A percentile compares a stretch with the other conserved stretches of the same genome.
These are phyloP conservation scores for Limenitis camilla DNA, from an alignment of 2,888 invertebrate species.

Conservation along the genomic window DNA sequence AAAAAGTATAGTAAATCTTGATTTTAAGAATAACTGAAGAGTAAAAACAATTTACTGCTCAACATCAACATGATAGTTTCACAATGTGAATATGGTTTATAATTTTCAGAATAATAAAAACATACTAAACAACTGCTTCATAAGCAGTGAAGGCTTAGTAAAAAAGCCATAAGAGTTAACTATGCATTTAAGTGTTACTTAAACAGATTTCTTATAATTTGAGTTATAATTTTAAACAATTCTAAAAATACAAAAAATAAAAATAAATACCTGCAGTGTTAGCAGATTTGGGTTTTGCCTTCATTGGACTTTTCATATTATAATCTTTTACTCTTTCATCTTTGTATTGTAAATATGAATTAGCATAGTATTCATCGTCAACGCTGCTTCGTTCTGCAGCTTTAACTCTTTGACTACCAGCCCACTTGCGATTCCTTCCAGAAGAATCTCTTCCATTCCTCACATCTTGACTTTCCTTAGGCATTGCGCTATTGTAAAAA, in stretches of 20 bases:
- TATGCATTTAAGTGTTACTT: too few species aligned
- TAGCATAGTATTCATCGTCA: slow-evolving; percentile 66
- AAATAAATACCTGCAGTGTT: slow-evolving; percentile 31
- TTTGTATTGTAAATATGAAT: slow-evolving; percentile 43
- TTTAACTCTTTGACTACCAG: slow-evolving; percentile 50
- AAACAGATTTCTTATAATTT: too few species aligned
- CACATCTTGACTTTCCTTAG: slow-evolving; percentile 52
- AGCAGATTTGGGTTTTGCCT: slow-evolving; percentile 36
- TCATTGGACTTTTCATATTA: slow-evolving; percentile 41
- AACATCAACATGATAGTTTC: too few species aligned
- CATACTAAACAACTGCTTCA: too few species aligned
- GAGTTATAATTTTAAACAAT: neutral
- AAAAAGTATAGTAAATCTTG: too few species aligned
- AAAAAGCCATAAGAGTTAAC: too few species aligned
- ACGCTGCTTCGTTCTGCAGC: slow-evolving; percentile 41
- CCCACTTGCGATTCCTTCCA: slow-evolving; percentile 45
- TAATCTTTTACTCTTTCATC: slow-evolving; percentile 41
- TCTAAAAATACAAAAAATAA: neutral
- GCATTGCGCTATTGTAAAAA: slow-evolving; percentile 58
- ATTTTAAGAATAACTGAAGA: too few species aligned
- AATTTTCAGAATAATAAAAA: too few species aligned
- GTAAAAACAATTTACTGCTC: too few species aligned
- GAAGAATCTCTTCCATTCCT: slow-evolving; percentile 48
- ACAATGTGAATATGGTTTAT: too few species aligned
- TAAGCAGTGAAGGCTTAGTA: too few species aligned